phyloP scores from a whole-genome alignment of 1,140 invertebrate genomes.

The Diabrotica undecimpunctata region DNA sequence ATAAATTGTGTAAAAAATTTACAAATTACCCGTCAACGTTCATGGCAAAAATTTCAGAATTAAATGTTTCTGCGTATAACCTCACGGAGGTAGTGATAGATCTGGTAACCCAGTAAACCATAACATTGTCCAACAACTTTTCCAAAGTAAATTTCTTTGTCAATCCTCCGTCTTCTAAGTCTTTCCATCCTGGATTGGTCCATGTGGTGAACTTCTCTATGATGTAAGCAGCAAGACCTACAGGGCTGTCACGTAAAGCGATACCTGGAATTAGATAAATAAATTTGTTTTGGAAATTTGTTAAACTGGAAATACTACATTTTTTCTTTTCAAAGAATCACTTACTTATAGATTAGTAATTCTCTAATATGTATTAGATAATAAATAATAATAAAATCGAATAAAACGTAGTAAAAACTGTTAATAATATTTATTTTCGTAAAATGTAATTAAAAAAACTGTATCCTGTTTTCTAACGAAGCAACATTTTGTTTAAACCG shows the following conservation, averaged over 20 bases:
- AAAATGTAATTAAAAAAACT: no score
- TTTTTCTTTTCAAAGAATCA: no score
- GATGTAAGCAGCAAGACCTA: constrained; percentile 75
- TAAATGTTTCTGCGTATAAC: constrained; percentile 68
- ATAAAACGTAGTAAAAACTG: no score
- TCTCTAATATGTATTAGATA: no score
- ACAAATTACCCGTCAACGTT: constrained; percentile 52
- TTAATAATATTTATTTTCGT: no score
- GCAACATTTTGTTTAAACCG: no score
- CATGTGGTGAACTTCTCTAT: constrained; percentile 80
- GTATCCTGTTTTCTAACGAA: no score
- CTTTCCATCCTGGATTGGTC: constrained; percentile 59
- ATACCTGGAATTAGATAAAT: constrained; percentile 50
- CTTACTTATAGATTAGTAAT: no score
- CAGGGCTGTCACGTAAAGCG: constrained; percentile 63
- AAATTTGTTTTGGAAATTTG: no score
- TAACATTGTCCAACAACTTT: constrained; percentile 81
- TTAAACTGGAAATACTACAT: no score
- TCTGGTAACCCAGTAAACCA: constrained; percentile 81
- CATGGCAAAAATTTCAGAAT: constrained; percentile 36
- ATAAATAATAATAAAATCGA: no score
- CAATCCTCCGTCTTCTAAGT: constrained; percentile 68
- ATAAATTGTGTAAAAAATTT: no score
- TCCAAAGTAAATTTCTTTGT: constrained; percentile 62
- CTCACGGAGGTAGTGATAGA: constrained; percentile 73